Base-by-base conservation (phyloP, 2,888 invertebrate genomes). In the Phyllotreta striolata region DNA sequence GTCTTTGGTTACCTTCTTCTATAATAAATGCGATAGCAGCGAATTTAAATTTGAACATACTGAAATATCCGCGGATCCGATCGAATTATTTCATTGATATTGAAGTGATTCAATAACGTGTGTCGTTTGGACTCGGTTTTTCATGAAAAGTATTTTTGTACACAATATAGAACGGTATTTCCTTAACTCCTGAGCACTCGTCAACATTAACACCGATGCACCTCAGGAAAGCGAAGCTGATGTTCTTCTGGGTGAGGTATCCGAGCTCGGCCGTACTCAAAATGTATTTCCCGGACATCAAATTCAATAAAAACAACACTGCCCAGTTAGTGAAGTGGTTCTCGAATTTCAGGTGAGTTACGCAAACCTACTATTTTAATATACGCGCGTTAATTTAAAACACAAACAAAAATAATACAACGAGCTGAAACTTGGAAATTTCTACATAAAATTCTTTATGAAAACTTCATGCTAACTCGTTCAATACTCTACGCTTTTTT, bases 291-390 rank as follows among this genome's bases (percentile, higher is more conserved):
- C 98, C 98, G 44, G 99, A 99, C 86, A 98, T 99, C 86, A 96
- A 96, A 84, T 99, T 99, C 89, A 99, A 99, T 89, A 99, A 99
- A 87, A 98, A 98, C 88, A 99, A 99, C 87, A 99, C 99, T 74
- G 99, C 99, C 80, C 99, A 99, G 87, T 92, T 99, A 83, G 99
- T 99, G 87, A 99, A 99, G 85, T 99, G 99, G 99, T 99, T 99
- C 91, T 98, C 98, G 81, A 99, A 99, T 84, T 99, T 99, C 87
- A 91, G 99, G 99, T 99, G 83, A 91, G 92, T 87, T 40, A 24
- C 24, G 24, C 24, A 24, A 1, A 24, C 38, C 57, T 34, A 9
- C 10, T 1, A 1, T 1, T 39, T 13, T 38, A 38, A 9, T 54
- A 5, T 9, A 39, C n/a, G n/a, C n/a, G n/a, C n/a, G n/a, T n/a